These are phyloP conservation scores for Scaptodrosophila lebanonensis DNA, from an alignment of 1,140 invertebrate genomes.

Conservation along the genomic window DNA sequence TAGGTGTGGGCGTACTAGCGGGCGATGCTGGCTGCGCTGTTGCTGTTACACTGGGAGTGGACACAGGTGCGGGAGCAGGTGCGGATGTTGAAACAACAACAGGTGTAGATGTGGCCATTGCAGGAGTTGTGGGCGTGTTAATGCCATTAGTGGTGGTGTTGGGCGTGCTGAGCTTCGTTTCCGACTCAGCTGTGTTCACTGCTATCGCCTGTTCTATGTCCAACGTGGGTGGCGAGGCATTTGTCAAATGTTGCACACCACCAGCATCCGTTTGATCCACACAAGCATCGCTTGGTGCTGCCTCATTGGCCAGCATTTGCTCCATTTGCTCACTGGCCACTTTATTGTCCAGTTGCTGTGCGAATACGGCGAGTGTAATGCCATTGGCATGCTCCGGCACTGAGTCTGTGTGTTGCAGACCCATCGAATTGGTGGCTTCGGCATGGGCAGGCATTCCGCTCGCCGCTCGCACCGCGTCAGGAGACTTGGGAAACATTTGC, in stretches of 20 bases:
- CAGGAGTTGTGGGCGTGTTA: conserved; percentile 13
- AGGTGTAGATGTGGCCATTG: conserved; percentile 16
- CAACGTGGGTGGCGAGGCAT: conserved; percentile 12
- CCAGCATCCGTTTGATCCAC: conserved; percentile 58
- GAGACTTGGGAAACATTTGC: conserved; percentile 72
- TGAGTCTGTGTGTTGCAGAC: conserved; percentile 43
- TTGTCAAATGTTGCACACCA: conserved; percentile 17
- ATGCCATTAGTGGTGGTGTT: conserved; percentile 33
- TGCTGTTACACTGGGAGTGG: not conserved
- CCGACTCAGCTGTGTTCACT: conserved; percentile 20
- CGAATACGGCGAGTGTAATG: conserved; percentile 57
- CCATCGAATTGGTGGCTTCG: conserved; percentile 31
- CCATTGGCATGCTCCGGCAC: conserved; percentile 48
- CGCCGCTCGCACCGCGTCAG: conserved; percentile 50
- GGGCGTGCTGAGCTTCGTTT: conserved; percentile 14
- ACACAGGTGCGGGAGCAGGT: not conserved
- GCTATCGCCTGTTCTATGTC: conserved; percentile 17
- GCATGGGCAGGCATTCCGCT: conserved; percentile 22
- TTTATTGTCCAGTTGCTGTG: conserved; percentile 65
- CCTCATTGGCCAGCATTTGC: conserved; percentile 1
- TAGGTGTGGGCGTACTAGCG: not conserved
- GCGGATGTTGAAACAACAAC: not conserved
- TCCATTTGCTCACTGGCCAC: conserved; percentile 51
- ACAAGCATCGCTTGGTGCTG: conserved; percentile 23
- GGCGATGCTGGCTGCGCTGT: conserved; percentile 1